These are phyloP conservation scores for Aphrophora alni DNA, from an alignment of 2,888 invertebrate species.

Conservation along the genomic window DNA sequence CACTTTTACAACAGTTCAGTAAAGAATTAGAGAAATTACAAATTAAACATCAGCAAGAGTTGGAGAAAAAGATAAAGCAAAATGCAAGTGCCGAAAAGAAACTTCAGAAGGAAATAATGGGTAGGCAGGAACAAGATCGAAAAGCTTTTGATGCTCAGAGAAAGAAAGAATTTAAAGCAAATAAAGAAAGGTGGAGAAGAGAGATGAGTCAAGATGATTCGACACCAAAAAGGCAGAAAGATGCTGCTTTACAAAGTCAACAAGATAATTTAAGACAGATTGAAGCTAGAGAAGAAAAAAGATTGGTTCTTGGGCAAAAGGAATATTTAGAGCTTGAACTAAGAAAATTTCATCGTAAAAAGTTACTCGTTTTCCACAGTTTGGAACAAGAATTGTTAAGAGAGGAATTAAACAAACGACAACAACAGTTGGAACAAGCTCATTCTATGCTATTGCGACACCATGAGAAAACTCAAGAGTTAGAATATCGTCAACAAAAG, in stretches of 20 bases:
- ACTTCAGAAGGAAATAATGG: constrained; percentile 87
- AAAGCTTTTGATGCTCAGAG: constrained; percentile 91
- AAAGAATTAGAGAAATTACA: constrained; percentile 90
- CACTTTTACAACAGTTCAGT: constrained; percentile 87
- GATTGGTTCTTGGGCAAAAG: constrained; percentile 85
- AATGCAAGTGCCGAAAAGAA: constrained; percentile 91
- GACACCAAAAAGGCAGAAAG: constrained; percentile 88
- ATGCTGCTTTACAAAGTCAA: constrained; percentile 89
- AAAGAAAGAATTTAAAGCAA: constrained; percentile 96
- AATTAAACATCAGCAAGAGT: constrained; percentile 63
- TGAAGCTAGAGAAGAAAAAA: constrained; percentile 89
- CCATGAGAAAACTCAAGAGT: constrained; percentile 95
- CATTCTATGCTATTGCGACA: constrained; percentile 93
- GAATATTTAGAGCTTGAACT: constrained; percentile 92
- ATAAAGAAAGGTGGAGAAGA: constrained; percentile 96
- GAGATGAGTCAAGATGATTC: constrained; percentile 91
- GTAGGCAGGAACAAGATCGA: constrained; percentile 88
- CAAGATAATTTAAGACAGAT: constrained; percentile 91
- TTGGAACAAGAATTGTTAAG: constrained; percentile 89
- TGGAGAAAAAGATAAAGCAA: constrained; percentile 71
- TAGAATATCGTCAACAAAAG: constrained; percentile 94
- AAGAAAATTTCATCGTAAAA: constrained; percentile 89
- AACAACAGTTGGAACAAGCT: constrained; percentile 93
- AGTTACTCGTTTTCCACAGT: constrained; percentile 83
- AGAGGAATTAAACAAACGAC: constrained; percentile 93